Evolutionary conservation across 1,140 invertebrate genomes (phyloP), one percentile per base, ranked within the genome.

Genomic region (Ceratina calcarata): DNA sequence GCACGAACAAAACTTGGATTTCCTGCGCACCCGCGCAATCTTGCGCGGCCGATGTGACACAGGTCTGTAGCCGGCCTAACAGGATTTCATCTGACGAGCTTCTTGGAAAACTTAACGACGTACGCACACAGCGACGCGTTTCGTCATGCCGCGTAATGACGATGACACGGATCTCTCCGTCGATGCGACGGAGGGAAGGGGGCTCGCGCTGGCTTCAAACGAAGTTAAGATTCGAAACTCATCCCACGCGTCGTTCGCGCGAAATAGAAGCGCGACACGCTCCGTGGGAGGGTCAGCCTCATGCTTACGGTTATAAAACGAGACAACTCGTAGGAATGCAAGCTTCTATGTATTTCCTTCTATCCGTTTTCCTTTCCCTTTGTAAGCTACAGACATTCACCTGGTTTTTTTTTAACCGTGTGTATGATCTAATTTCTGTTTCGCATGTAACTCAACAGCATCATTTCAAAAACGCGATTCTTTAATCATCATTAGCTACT

Each of bases 221-320:
- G 69, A 60, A 60, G 69, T 53, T 60, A 32, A 18, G n/a, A 51
- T 37, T 27, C 32, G 20, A 3, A 16, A 3, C 27, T 58, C 68
- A 49, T 70, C 68, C n/a, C 68, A 58, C 55, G 68, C 69, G 69
- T 71, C n/a, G 55, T 45, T 60, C 69, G 20, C 57, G 55, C n/a
- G 55, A 71, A 60, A 71, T 71, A 71, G 69, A 71, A 71, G 18
- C 55, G 68, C 53, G 53, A 70, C 27, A 4, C 20, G 49, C n/a
- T 70, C 32, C 55, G 15, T n/a, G 32, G 69, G 32, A 45, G 55
- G 16, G n/a, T 58, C 32, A 60, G 27, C 60, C 37, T 45, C 37
- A 10, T 45, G 3, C 37, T 10, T 45, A 45, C 37, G 37, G 37
- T 45, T 57, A 4, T 57, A 57, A 57, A 57, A n/a, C 55, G 55